These are phyloP conservation scores for Metellina segmentata DNA, from an alignment of 2,888 invertebrate species.

Conservation along the genomic window DNA sequence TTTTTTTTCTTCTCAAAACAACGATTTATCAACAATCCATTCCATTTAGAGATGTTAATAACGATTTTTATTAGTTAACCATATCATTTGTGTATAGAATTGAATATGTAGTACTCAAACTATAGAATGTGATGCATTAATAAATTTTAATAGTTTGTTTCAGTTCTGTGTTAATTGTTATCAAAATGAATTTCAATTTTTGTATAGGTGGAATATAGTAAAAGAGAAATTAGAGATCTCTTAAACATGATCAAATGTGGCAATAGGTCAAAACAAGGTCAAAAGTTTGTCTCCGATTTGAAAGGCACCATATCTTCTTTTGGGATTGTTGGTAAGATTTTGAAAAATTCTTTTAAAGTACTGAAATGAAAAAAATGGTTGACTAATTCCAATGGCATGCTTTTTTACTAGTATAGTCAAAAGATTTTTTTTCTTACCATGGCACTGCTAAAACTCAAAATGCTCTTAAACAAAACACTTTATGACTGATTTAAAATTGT, in stretches of 20 bases:
- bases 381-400: background rate
- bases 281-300: conserved; percentile 83
- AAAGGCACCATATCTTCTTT: conserved; percentile 93
- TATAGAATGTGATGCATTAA: too few species aligned
- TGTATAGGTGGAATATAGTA: conserved; percentile 90
- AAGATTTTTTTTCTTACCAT: too few species aligned
- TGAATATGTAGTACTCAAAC: background rate
- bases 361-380: background rate
- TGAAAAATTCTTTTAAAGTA: background rate
- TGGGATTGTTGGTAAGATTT: conserved; percentile 91
- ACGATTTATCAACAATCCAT: too few species aligned
- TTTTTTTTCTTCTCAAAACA: too few species aligned
- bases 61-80: background rate
- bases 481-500: too few species aligned
- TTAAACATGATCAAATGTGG: conserved; percentile 89
- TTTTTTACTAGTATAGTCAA: too few species aligned
- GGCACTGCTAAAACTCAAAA: too few species aligned
- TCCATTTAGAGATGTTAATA: too few species aligned
- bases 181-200: conserved; percentile 16
- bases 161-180: too few species aligned
- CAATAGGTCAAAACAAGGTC: conserved; percentile 84
- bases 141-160: too few species aligned
- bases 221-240: conserved; percentile 91
- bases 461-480: too few species aligned
- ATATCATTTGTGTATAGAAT: background rate